These are phyloP conservation scores for Chiridota heheva DNA, from an alignment of 35 echinoderm and acorn worm genomes.

Conservation along the genomic window DNA sequence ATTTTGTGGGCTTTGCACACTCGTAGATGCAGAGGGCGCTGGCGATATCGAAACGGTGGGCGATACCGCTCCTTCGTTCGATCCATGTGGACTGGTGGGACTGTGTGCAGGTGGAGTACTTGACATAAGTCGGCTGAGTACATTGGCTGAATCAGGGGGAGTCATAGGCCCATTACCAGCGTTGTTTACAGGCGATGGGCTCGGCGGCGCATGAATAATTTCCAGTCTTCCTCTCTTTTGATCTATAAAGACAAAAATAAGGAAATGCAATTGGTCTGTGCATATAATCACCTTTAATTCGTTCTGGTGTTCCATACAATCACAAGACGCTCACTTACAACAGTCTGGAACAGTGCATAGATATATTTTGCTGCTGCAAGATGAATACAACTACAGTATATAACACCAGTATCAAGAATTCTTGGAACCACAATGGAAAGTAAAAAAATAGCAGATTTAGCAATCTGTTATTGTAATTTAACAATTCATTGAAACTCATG, in stretches of 20 bases:
- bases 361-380: background rate
- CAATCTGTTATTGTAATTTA: too few species aligned
- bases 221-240: slow-evolving; percentile 73
- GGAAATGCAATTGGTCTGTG: background rate
- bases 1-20: slow-evolving; percentile 23
- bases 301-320: background rate
- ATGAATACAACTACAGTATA: too few species aligned
- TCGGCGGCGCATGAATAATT: slow-evolving; percentile 75
- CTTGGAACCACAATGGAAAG: too few species aligned
- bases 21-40: slow-evolving; percentile 52
- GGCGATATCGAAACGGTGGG: slow-evolving; percentile 68
- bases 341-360: background rate
- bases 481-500: too few species aligned
- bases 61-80: slow-evolving; percentile 57
- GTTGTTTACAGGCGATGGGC: too few species aligned
- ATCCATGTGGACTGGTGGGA: slow-evolving; percentile 49
- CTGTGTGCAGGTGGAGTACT: slow-evolving; percentile 45
- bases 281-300: background rate
- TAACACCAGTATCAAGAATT: too few species aligned
- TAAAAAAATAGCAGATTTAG: too few species aligned
- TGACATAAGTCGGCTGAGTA: slow-evolving; percentile 17
- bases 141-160: slow-evolving; percentile 48
- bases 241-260: slow-evolving; percentile 46
- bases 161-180: slow-evolving; percentile 39
- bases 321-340: background rate